Conservation (phyloP, 2,797 vertebrate genomes). For the Psittacula derbiana region DNA sequence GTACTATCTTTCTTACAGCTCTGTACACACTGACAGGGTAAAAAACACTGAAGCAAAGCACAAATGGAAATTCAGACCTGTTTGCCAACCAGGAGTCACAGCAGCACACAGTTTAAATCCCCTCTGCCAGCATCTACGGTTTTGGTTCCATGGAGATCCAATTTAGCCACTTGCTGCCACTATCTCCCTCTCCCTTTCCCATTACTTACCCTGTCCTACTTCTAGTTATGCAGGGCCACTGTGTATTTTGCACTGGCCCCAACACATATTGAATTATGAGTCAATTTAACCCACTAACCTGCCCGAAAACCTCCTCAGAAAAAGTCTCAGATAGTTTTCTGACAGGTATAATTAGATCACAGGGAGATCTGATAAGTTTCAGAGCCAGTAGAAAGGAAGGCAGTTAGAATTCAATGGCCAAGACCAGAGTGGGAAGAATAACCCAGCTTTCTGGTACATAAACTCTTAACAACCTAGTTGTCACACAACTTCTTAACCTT, state of each 20-base stretch:
- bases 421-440: not conserved
- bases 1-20: not conserved
- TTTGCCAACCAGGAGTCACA: not conserved
- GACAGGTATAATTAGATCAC: not conserved
- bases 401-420: not conserved
- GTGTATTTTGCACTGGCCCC: not conserved
- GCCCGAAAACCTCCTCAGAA: not conserved
- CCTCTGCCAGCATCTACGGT: not conserved
- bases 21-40: not conserved
- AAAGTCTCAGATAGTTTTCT: not conserved
- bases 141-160: not conserved
- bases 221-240: not conserved
- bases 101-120: not conserved
- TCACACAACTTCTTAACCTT: not conserved
- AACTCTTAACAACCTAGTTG: not conserved
- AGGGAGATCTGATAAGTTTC: not conserved
- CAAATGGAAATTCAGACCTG: not conserved
- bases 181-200: not conserved
- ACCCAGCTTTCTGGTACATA: not conserved
- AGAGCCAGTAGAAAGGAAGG: not conserved
- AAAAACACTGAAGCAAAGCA: not conserved
- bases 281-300: not conserved
- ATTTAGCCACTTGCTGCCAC: not conserved
- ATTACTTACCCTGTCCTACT: not conserved
- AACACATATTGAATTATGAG: not conserved